phyloP scores from a whole-genome alignment of 2,888 invertebrate genomes.

The Melipona bicolor region DNA sequence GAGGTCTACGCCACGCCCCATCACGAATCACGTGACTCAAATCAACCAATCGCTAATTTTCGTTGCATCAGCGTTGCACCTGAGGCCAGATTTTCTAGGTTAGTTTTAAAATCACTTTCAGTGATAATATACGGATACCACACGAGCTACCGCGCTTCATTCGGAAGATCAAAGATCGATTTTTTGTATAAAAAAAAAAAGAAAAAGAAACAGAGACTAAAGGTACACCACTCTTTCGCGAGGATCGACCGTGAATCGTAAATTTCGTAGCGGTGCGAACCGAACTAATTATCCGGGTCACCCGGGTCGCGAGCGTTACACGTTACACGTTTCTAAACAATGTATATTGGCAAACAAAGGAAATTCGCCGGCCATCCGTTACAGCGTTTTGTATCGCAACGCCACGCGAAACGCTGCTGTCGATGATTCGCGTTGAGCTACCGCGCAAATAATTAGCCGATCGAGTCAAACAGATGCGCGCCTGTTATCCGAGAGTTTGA shows the following conservation, averaged over 20 bases:
- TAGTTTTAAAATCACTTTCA: too few species aligned
- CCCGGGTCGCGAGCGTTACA: not conserved
- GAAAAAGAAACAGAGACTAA: not conserved
- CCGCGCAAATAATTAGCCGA: not conserved
- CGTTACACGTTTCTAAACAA: not conserved
- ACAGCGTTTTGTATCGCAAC: not conserved
- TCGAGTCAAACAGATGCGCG: not conserved
- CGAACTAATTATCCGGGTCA: not conserved
- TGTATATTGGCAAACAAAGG: not conserved
- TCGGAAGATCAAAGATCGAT: not conserved
- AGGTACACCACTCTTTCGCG: not conserved
- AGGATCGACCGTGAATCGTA: not conserved
- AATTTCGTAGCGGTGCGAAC: not conserved
- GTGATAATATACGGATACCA: too few species aligned
- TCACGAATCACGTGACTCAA: too few species aligned
- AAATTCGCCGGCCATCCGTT: too few species aligned
- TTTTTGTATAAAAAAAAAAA: not conserved
- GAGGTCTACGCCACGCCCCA: too few species aligned
- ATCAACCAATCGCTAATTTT: too few species aligned
- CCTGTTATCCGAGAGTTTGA: not conserved
- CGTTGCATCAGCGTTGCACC: too few species aligned
- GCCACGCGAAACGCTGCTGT: too few species aligned
- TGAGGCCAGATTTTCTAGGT: too few species aligned
- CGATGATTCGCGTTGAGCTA: not conserved
- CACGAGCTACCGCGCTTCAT: not conserved